Evolutionary conservation across 1,140 invertebrate genomes (phyloP).

Genomic region (Formica exsecta): DNA sequence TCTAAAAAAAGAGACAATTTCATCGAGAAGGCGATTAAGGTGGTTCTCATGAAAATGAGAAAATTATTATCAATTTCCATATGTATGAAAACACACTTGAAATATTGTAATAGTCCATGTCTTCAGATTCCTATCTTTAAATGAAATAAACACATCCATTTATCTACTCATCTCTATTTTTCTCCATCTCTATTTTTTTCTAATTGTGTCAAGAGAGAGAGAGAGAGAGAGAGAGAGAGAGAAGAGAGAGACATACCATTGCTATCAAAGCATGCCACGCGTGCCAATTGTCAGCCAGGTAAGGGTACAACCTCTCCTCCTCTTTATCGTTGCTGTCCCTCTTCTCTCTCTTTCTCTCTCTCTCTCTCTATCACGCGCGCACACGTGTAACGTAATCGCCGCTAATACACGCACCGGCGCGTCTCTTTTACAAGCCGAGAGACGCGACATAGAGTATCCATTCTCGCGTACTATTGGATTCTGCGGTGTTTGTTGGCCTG

Average conservation of each 20-base stretch:
- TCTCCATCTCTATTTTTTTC: not conserved
- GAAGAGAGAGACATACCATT: not conserved
- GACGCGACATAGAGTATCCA: not conserved
- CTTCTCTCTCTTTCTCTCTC: not conserved
- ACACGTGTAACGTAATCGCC: constrained; percentile 60
- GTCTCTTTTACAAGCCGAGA: constrained; percentile 34
- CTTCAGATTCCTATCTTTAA: not conserved
- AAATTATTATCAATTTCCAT: not conserved
- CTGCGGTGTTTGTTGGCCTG: constrained; percentile 10
- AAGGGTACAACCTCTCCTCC: not conserved
- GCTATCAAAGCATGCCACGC: constrained; percentile 57
- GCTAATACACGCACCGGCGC: constrained; percentile 47
- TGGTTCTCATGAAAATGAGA: not conserved
- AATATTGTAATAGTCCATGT: not conserved
- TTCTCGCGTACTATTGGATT: constrained; percentile 35
- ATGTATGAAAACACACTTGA: not conserved
- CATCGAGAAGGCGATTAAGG: not conserved
- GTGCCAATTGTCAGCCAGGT: constrained; percentile 24
- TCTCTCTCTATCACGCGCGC: not conserved
- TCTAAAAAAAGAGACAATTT: not conserved
- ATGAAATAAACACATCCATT: not conserved
- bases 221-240: too few species aligned
- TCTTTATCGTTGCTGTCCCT: not conserved
- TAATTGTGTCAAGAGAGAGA: constrained; percentile 8
- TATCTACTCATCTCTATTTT: not conserved